These are phyloP conservation scores for Thereva nobilitata DNA, from an alignment of 2,888 invertebrate genomes.

Conservation along the genomic window DNA sequence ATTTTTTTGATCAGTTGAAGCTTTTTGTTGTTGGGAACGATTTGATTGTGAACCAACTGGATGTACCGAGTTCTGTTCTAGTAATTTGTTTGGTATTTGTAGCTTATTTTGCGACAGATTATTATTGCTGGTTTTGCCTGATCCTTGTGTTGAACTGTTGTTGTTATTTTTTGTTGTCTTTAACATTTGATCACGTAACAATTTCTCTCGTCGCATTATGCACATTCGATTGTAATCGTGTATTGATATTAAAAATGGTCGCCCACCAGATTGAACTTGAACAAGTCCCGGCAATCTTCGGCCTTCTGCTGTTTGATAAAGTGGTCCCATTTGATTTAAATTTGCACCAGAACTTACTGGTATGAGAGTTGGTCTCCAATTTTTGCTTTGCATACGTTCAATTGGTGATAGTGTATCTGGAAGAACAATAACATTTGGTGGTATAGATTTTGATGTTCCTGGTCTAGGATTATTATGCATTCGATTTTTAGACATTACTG, in stretches of 20 bases:
- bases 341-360: conserved; percentile 61
- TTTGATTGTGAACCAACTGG: conserved; percentile 38
- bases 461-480: conserved; percentile 45
- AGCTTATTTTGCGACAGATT: conserved; percentile 25
- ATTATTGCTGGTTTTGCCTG: conserved; percentile 42
- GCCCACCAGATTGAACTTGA: conserved; percentile 78
- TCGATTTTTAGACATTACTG: conserved; percentile 45
- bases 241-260: conserved; percentile 76
- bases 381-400: conserved; percentile 61
- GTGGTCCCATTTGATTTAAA: conserved; percentile 51
- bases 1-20: conserved; percentile 33
- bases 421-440: conserved; percentile 55
- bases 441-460: conserved; percentile 36
- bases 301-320: conserved; percentile 65
- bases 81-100: conserved; percentile 44
- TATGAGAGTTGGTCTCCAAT: conserved; percentile 74
- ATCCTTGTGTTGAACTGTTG: conserved; percentile 6
- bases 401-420: conserved; percentile 57
- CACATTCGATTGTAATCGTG: conserved; percentile 82
- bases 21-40: conserved; percentile 33
- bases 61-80: conserved; percentile 44
- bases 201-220: conserved; percentile 68
- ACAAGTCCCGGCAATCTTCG: conserved; percentile 67
- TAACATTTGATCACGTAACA: conserved; percentile 64
- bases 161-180: conserved; percentile 22